A percentile compares a stretch with the other conserved stretches of the same genome.
phyloP scores from a whole-genome alignment of 64 coral and sea anemone species.

The Montipora cactus region DNA sequence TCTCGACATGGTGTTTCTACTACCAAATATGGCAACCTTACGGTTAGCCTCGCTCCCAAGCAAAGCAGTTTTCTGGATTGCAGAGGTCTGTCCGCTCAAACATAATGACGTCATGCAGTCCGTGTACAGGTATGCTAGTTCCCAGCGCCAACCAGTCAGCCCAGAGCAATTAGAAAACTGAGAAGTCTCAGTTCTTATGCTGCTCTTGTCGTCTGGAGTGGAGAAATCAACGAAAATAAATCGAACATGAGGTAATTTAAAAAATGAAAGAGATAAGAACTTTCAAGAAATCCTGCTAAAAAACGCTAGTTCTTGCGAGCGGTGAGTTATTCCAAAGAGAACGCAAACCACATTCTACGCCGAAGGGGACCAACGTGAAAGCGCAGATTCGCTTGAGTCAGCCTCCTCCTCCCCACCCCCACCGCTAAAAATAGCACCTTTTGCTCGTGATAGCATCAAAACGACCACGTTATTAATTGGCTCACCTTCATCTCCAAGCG shows the following conservation, averaged over 20 bases:
- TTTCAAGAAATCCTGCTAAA: too few species aligned
- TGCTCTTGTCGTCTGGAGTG: slow-evolving; percentile 16
- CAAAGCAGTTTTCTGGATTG: slow-evolving; percentile 85
- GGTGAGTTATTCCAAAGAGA: too few species aligned
- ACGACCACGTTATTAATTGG: background rate
- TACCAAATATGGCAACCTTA: slow-evolving; percentile 68
- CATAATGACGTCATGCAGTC: slow-evolving; percentile 86
- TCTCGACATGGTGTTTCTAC: slow-evolving; percentile 8
- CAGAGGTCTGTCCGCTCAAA: slow-evolving; percentile 78
- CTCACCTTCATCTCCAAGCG: slow-evolving; percentile 56
- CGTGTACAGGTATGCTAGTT: slow-evolving; percentile 84
- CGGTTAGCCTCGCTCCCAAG: slow-evolving; percentile 71
- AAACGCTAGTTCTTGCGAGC: too few species aligned
- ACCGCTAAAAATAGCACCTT: background rate
- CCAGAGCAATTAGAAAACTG: slow-evolving; percentile 58
- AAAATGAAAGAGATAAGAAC: background rate
- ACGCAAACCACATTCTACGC: too few species aligned
- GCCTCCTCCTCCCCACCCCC: too few species aligned
- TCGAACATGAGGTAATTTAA: background rate
- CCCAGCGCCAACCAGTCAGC: slow-evolving; percentile 88
- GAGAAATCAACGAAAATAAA: background rate
- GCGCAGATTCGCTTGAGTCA: too few species aligned
- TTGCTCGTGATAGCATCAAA: background rate
- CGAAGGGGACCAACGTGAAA: too few species aligned
- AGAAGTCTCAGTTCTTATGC: slow-evolving; percentile 65